Percentiles rank a stretch among this genome's conserved stretches.
Conservation (phyloP, 2,888 invertebrate species). For the Willowsia nigromaculata region DNA sequence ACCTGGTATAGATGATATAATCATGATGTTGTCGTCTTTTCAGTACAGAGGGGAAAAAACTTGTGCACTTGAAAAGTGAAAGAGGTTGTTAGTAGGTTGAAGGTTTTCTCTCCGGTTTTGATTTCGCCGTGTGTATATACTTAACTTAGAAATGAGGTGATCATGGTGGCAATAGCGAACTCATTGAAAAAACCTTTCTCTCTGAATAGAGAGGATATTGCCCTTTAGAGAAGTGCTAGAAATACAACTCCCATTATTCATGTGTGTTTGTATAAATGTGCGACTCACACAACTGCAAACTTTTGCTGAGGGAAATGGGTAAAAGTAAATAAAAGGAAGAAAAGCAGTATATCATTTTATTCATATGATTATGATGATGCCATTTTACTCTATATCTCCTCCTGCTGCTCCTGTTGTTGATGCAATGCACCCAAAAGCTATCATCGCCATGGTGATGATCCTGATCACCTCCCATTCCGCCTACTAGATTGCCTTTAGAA, state of each 20-base stretch:
- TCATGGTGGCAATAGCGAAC: background rate
- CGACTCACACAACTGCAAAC: background rate
- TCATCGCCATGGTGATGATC: background rate
- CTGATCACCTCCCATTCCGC: slow-evolving; percentile 4
- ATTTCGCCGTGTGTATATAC: background rate
- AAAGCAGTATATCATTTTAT: slow-evolving; percentile 16
- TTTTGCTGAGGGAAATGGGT: too few relatives aligned
- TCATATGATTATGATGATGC: slow-evolving; percentile 8
- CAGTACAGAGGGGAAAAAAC: background rate
- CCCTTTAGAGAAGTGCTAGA: background rate
- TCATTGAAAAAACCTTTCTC: slow-evolving; percentile 21
- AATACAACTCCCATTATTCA: background rate
- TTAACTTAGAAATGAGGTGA: background rate
- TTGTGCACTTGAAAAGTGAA: slow-evolving; percentile 25
- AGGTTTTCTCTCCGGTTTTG: background rate
- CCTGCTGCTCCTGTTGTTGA: background rate
- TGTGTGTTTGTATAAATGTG: background rate
- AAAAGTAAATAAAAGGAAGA: background rate
- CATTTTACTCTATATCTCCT: background rate
- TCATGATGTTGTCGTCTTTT: background rate
- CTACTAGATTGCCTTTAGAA: background rate
- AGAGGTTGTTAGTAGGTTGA: background rate
- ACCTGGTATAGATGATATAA: background rate
- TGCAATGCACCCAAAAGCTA: background rate
- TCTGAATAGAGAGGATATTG: slow-evolving; percentile 22